A percentile compares a stretch with the other conserved stretches of the same genome.
Conservation (phyloP, 2,888 invertebrate species). For the Coelogynopora nodosa region DNA sequence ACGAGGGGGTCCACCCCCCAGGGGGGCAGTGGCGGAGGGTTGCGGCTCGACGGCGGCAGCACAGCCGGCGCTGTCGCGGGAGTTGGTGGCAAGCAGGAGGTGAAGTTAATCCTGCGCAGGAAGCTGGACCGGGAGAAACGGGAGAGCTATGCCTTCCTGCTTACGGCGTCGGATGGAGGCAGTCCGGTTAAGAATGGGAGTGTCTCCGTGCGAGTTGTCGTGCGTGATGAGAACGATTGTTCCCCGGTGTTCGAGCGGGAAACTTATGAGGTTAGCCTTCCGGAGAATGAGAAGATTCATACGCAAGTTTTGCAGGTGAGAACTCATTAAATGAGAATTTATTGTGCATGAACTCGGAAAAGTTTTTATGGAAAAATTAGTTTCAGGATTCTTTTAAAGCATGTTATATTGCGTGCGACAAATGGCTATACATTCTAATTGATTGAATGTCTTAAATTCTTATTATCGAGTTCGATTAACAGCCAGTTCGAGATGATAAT, state of each 20-base stretch:
- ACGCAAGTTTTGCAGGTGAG: slow-evolving; percentile 36
- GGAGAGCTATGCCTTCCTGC: slow-evolving; percentile 33
- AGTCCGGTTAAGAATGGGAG: slow-evolving; percentile 34
- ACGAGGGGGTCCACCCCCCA: neutral
- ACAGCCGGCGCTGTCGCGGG: neutral
- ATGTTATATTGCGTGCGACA: no score
- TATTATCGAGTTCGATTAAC: no score
- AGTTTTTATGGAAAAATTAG: no score
- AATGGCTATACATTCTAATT: no score
- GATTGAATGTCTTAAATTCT: no score
- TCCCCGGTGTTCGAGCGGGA: slow-evolving; percentile 37
- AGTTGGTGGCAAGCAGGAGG: slow-evolving; percentile 26
- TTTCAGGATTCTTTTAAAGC: no score
- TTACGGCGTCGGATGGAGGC: slow-evolving; percentile 41
- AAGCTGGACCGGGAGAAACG: slow-evolving; percentile 30
- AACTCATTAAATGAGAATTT: no score
- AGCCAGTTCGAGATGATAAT: no score
- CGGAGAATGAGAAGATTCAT: slow-evolving; percentile 33
- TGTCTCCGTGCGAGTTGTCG: slow-evolving; percentile 35
- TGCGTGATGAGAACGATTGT: slow-evolving; percentile 43
- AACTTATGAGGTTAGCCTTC: slow-evolving; percentile 18
- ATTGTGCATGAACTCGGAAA: no score
- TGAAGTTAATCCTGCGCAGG: slow-evolving; percentile 21
- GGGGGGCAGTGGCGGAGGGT: no score
- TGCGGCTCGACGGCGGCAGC: neutral